Conservation (phyloP, 2,888 invertebrate genomes). For the Tanytarsus gracilentus region DNA sequence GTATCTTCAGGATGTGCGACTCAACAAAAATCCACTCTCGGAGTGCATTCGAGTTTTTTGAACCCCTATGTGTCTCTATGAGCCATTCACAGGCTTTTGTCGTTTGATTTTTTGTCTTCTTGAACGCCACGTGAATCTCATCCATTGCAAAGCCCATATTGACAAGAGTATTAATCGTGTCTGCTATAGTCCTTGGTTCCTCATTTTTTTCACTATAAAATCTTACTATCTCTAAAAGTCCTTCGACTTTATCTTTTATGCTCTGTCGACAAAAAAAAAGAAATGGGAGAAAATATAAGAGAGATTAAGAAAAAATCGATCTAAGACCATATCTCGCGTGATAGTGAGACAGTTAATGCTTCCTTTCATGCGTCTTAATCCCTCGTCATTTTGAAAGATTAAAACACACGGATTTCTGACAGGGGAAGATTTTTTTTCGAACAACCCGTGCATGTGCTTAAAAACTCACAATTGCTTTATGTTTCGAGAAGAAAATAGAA, state of each 20-base stretch:
- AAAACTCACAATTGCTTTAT: conserved; percentile 25
- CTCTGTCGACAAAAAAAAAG: background rate
- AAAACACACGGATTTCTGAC: background rate
- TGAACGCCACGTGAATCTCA: conserved; percentile 7
- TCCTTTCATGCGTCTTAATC: background rate
- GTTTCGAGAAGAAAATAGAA: conserved; percentile 26
- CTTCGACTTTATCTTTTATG: conserved; percentile 21
- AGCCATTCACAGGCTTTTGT: conserved; percentile 22
- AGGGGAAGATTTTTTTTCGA: background rate
- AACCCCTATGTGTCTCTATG: conserved; percentile 7
- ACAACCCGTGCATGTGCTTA: too few species aligned
- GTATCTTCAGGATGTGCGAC: conserved; percentile 25
- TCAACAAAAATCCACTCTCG: conserved; percentile 23
- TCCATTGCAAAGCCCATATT: conserved; percentile 25
- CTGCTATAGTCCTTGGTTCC: background rate
- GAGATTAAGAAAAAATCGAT: background rate
- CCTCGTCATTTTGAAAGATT: background rate
- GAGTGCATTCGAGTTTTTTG: conserved; percentile 12
- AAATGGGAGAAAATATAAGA: background rate
- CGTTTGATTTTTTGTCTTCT: background rate
- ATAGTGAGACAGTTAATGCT: background rate
- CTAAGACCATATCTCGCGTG: too few species aligned
- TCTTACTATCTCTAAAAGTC: conserved; percentile 20
- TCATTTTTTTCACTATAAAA: conserved; percentile 27
- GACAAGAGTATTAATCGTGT: conserved; percentile 9